phyloP scores from a whole-genome alignment of 2,888 invertebrate species.

The Galeopsomyia nigrocyanea region DNA sequence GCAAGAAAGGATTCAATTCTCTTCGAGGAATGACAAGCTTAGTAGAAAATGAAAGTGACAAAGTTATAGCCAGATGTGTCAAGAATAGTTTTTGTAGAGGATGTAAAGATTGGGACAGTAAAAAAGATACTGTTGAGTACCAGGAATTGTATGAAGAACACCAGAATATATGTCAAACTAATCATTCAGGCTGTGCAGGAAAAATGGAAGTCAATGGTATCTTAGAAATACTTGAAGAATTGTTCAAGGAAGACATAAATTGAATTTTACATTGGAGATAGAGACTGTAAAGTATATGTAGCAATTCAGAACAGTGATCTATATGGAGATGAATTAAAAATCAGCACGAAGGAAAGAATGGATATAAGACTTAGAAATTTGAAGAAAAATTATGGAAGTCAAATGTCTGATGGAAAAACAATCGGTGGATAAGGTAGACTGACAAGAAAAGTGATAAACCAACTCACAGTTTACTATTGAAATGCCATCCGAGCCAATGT shows the following conservation, averaged over 20 bases:
- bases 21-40: background rate
- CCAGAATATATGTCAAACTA: background rate
- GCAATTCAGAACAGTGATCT: background rate
- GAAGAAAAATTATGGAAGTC: background rate
- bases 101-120: background rate
- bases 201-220: slow-evolving; percentile 1
- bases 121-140: background rate
- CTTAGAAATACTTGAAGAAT: background rate
- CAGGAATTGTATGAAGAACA: background rate
- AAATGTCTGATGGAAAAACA: background rate
- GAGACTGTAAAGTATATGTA: background rate
- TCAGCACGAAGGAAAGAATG: background rate
- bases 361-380: background rate
- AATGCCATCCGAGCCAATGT: no score
- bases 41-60: no score
- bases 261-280: background rate
- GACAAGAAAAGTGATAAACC: no score
- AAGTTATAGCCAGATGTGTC: background rate
- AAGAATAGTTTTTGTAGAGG: background rate
- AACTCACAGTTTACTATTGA: no score
- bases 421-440: no score
- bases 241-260: background rate
- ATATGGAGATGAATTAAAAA: background rate
- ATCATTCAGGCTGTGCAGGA: background rate
- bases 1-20: background rate